Evolutionary conservation across 2,113 vertebrate genomes (phyloP).

Genomic region (Rousettus leschenaultii): DNA sequence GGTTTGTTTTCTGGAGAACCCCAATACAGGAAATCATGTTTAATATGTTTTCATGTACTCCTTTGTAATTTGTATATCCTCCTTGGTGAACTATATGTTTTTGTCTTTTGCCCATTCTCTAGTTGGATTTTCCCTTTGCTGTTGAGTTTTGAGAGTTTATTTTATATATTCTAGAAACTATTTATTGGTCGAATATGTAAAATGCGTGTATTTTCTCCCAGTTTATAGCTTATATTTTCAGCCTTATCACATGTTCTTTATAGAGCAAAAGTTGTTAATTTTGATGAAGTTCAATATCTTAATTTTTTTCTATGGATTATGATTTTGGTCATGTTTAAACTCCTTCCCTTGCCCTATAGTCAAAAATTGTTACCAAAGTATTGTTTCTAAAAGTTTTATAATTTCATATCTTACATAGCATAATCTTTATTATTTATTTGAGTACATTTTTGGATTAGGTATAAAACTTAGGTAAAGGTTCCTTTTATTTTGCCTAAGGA

Average conservation of each 20-base stretch:
- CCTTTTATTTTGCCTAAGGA: neutral
- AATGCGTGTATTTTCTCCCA: neutral
- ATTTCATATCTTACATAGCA: neutral
- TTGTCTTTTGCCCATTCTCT: too few relatives aligned
- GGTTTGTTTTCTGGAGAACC: neutral
- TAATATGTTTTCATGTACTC: neutral
- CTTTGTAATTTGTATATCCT: too few relatives aligned
- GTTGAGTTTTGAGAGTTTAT: neutral
- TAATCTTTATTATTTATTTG: neutral
- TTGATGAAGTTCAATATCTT: neutral
- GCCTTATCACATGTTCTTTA: neutral
- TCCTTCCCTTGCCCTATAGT: neutral
- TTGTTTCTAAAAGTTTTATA: neutral
- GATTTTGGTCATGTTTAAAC: neutral
- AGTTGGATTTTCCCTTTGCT: neutral
- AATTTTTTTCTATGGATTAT: neutral
- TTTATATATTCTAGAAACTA: neutral
- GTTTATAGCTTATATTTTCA: neutral
- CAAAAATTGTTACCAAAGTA: neutral
- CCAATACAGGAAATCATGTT: neutral
- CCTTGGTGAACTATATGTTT: too few relatives aligned
- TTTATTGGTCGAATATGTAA: neutral
- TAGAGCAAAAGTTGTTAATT: neutral
- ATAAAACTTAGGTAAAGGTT: neutral
- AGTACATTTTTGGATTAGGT: neutral